phyloP scores from a whole-genome alignment of 2,113 vertebrate genomes.

The Rousettus leschenaultii region DNA sequence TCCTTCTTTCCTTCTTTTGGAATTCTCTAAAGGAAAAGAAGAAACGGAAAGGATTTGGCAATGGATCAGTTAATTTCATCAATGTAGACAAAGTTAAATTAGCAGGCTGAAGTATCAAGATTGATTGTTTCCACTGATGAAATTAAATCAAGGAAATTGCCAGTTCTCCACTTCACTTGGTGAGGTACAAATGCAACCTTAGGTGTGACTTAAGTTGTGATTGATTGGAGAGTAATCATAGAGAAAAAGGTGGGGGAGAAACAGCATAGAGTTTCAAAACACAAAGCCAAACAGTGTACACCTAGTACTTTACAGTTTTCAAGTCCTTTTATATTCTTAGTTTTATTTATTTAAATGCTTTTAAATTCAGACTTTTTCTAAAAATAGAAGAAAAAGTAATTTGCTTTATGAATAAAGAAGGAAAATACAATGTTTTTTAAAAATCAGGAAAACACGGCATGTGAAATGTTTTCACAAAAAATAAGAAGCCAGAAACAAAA shows the following conservation, averaged over 20 bases:
- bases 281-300: neutral
- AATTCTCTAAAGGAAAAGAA: neutral
- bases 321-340: neutral
- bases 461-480: neutral
- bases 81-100: neutral
- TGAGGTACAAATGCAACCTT: neutral
- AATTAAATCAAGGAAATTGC: constrained; percentile 31
- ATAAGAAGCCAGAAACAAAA: neutral
- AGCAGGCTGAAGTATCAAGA: neutral
- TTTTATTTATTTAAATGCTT: neutral
- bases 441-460: neutral
- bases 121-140: neutral
- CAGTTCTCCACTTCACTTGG: neutral
- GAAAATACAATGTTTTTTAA: neutral
- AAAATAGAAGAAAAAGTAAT: neutral
- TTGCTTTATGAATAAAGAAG: neutral
- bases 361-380: neutral
- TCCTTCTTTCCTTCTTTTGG: neutral
- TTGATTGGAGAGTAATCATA: neutral
- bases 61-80: neutral
- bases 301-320: neutral
- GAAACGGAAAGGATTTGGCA: neutral
- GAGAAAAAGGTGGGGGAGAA: neutral
- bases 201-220: neutral
- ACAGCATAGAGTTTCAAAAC: neutral